Percentiles rank a stretch among this genome's conserved stretches.
These are phyloP conservation scores for Centrocercus urophasianus DNA, from an alignment of 2,113 vertebrate genomes.

Conservation along the genomic window DNA sequence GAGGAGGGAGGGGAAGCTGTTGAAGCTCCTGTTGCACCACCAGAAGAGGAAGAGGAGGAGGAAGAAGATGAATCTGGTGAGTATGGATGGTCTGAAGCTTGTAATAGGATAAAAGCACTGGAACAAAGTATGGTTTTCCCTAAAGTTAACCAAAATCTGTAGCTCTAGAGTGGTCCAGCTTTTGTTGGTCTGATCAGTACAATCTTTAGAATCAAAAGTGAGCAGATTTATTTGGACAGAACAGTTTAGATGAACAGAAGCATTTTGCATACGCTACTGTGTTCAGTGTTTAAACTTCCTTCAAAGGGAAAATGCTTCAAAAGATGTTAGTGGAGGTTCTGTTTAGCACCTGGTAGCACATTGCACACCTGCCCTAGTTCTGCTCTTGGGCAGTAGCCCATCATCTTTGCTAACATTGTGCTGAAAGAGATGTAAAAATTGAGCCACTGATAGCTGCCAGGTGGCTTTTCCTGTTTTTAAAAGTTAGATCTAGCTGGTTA, in stretches of 20 bases:
- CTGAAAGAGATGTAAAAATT: background rate
- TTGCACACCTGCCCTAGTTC: background rate
- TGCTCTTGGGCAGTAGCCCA: background rate
- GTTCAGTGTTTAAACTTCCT: background rate
- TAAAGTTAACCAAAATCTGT: background rate
- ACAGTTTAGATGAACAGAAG: background rate
- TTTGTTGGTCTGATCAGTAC: background rate
- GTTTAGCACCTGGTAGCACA: background rate
- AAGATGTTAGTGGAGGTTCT: background rate
- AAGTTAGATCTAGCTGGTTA: background rate
- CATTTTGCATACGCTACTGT: rapidly evolving
- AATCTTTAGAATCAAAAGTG: rapidly evolving
- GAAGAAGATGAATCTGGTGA: slow-evolving; percentile 95
- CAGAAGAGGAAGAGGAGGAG: slow-evolving; percentile 91
- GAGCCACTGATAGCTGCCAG: background rate
- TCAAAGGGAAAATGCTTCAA: background rate
- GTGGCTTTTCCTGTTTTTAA: background rate
- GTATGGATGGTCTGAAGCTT: background rate
- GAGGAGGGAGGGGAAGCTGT: slow-evolving; percentile 90
- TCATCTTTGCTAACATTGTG: background rate
- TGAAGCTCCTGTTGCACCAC: slow-evolving; percentile 80
- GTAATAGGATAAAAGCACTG: background rate
- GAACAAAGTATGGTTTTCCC: background rate
- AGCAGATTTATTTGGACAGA: background rate
- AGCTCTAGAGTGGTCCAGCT: background rate